These are phyloP conservation scores for Ormyrus rosae DNA, from an alignment of 2,888 invertebrate species.

Conservation along the genomic window DNA sequence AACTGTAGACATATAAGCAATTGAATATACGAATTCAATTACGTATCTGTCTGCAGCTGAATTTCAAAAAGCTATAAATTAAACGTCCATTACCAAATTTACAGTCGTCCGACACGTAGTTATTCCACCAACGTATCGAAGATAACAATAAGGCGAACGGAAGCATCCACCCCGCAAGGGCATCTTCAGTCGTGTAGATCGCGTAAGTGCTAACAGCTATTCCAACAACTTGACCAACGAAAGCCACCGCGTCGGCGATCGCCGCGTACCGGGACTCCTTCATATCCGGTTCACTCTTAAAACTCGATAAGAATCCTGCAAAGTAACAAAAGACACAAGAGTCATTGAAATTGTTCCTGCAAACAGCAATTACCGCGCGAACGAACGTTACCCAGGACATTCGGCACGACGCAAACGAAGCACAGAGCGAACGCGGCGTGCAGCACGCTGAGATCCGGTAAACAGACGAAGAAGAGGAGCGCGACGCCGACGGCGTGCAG, in stretches of 20 bases:
- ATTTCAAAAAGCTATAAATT: no score
- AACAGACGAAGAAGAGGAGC: conserved; percentile 84
- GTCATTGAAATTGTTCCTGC: background rate
- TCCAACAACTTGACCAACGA: conserved; percentile 17
- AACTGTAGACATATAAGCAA: no score
- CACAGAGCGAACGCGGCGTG: conserved; percentile 91
- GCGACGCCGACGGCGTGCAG: conserved; percentile 87
- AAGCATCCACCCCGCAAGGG: conserved; percentile 2
- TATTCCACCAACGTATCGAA: conserved; percentile 91
- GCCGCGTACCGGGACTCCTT: background rate
- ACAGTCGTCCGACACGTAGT: conserved; percentile 80
- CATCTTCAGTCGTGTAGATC: conserved; percentile 4
- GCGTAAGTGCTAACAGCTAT: conserved; percentile 15
- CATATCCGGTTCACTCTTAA: background rate
- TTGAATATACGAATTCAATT: no score
- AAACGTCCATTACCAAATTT: conserved; percentile 61
- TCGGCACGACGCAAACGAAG: conserved; percentile 89
- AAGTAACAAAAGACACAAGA: background rate
- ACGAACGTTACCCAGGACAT: conserved; percentile 79
- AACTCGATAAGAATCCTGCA: conserved; percentile 26
- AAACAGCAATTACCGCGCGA: no score
- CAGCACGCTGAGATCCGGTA: conserved; percentile 88
- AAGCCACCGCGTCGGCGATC: conserved; percentile 13
- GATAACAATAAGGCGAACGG: conserved; percentile 79
- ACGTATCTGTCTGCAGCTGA: no score